phyloP scores from a whole-genome alignment of 2,888 invertebrate genomes.

The Erebia palarica region DNA sequence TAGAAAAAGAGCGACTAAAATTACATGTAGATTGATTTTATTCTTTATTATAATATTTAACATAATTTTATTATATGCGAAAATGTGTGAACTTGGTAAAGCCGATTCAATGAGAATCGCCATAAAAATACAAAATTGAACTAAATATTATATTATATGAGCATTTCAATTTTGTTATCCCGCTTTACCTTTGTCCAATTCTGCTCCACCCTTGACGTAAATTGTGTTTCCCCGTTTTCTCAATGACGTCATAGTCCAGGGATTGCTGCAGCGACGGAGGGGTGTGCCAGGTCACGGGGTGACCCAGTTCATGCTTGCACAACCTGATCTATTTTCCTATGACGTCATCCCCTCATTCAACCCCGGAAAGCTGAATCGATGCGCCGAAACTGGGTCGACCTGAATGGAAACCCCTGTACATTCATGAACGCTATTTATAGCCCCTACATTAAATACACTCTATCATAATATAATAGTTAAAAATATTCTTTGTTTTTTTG shows the following conservation, averaged over 20 bases:
- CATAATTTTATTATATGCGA: no score
- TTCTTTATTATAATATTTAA: no score
- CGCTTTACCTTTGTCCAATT: constrained; percentile 1
- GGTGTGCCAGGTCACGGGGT: constrained; percentile 53
- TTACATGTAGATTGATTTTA: no score
- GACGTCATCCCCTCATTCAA: constrained; percentile 78
- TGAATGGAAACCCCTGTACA: constrained; percentile 72
- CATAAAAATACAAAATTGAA: no score
- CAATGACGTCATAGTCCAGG: constrained; percentile 39
- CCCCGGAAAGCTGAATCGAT: constrained; percentile 74
- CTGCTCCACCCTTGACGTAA: constrained; percentile 8
- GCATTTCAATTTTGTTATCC: background rate
- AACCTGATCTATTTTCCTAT: constrained; percentile 72
- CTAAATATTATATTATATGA: no score
- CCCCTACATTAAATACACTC: constrained; percentile 26
- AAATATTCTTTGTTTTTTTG: background rate
- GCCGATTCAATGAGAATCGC: no score
- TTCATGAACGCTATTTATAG: constrained; percentile 72
- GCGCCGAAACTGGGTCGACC: constrained; percentile 70
- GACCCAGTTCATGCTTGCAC: constrained; percentile 72
- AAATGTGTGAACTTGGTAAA: no score
- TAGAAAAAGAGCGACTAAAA: no score
- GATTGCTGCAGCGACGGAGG: constrained; percentile 39
- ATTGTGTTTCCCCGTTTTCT: constrained; percentile 40
- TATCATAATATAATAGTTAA: background rate